Conservation (phyloP, 2,888 invertebrate genomes). For the Kryphioiulus occultus region DNA sequence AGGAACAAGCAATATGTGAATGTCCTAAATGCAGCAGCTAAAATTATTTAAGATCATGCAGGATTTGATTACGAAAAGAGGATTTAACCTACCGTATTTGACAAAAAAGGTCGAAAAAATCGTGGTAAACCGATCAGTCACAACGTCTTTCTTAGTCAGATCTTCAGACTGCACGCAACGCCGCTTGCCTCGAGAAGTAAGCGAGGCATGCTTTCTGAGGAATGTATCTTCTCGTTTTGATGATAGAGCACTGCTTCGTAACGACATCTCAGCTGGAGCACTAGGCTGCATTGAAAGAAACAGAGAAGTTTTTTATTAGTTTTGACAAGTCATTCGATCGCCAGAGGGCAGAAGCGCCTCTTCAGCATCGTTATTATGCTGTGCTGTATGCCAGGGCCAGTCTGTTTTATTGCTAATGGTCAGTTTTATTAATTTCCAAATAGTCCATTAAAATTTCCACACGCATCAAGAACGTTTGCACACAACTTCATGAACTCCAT, state of each 20-base stretch:
- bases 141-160: background rate
- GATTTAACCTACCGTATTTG: background rate
- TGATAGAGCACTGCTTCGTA: background rate
- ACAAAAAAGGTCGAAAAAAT: slow-evolving; percentile 23
- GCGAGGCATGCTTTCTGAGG: background rate
- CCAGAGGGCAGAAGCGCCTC: background rate
- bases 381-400: background rate
- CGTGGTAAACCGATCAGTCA: background rate
- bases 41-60: no score
- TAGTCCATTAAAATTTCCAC: no score
- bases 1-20: no score
- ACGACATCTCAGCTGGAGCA: background rate
- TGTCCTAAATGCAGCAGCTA: no score
- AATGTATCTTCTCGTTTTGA: background rate
- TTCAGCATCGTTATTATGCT: background rate
- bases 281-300: background rate
- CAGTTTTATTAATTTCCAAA: background rate
- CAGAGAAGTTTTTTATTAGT: background rate
- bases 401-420: no score
- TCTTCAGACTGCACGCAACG: background rate
- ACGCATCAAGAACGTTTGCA: no score
- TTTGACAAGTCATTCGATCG: background rate
- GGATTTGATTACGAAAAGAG: no score
- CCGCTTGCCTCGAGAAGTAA: background rate
- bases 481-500: no score